Evolutionary conservation across 2,797 vertebrate species (phyloP).

Genomic region (Oceanodroma leucorhoa): DNA sequence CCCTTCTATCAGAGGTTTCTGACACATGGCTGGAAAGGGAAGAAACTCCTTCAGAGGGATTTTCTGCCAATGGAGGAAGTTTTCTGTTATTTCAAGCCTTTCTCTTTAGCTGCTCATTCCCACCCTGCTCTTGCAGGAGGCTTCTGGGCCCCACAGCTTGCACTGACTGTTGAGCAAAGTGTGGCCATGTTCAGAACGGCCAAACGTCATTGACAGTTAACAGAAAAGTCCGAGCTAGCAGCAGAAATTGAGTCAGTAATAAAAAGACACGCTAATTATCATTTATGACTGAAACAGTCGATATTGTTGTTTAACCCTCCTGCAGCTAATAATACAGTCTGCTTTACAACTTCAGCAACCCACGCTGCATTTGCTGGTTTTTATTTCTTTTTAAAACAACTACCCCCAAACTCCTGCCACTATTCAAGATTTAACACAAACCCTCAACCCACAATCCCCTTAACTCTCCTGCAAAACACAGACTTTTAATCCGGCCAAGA

Average conservation of each 20-base stretch:
- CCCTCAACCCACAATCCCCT: not conserved
- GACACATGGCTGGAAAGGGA: not conserved
- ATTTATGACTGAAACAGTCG: not conserved
- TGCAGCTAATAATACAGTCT: not conserved
- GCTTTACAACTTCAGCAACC: not conserved
- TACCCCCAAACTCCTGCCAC: not conserved
- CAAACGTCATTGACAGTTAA: not conserved
- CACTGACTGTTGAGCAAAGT: not conserved
- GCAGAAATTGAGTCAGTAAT: not conserved
- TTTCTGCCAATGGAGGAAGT: not conserved
- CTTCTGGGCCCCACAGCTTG: not conserved
- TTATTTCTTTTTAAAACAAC: not conserved
- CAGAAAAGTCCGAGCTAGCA: not conserved
- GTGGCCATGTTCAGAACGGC: fast-evolving
- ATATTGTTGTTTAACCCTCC: not conserved
- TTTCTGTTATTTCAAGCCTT: not conserved
- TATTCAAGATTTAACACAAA: not conserved
- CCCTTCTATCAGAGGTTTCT: not conserved
- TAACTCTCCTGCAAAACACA: not conserved
- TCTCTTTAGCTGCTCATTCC: not conserved
- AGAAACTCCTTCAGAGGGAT: not conserved
- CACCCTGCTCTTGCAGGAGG: not conserved
- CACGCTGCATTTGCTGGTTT: not conserved
- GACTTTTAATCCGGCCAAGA: not conserved
- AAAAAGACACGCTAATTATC: not conserved